phyloP scores from a whole-genome alignment of 2,888 invertebrate genomes.

The Meteorus cinctellus region DNA sequence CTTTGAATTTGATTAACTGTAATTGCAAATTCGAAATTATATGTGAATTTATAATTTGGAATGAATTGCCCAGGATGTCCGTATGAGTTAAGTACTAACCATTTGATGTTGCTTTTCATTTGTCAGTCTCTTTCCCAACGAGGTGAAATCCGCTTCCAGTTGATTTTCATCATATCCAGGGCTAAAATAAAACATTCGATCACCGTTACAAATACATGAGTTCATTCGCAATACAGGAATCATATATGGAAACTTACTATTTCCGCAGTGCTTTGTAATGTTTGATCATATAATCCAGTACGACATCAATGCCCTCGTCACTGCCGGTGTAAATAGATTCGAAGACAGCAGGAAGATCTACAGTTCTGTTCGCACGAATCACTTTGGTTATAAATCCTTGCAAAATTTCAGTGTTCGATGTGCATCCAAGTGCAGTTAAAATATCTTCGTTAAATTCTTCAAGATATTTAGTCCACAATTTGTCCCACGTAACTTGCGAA shows the following conservation, averaged over 20 bases:
- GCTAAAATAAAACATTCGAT: slow-evolving; percentile 24
- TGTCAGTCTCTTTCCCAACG: slow-evolving; percentile 43
- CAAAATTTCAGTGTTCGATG: slow-evolving; percentile 71
- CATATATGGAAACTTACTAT: slow-evolving; percentile 35
- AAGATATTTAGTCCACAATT: slow-evolving; percentile 38
- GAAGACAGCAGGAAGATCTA: slow-evolving; percentile 59
- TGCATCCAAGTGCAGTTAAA: slow-evolving; percentile 72
- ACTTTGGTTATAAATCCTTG: slow-evolving; percentile 48
- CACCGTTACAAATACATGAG: neutral
- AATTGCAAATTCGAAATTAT: slow-evolving; percentile 5
- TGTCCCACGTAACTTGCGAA: slow-evolving; percentile 52
- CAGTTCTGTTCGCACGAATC: neutral
- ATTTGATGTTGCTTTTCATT: slow-evolving; percentile 40
- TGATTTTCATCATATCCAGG: neutral
- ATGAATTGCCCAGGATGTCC: no score
- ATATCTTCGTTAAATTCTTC: slow-evolving; percentile 66
- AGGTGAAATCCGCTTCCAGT: slow-evolving; percentile 35
- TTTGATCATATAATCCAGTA: slow-evolving; percentile 50
- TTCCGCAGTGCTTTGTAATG: slow-evolving; percentile 26
- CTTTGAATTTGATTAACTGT: slow-evolving; percentile 29
- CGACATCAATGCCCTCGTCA: slow-evolving; percentile 50
- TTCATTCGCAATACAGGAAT: neutral
- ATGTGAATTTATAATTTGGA: neutral
- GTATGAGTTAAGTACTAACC: slow-evolving; percentile 28
- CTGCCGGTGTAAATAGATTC: slow-evolving; percentile 46